Evolutionary conservation across 2,888 invertebrate species (phyloP).

Genomic region (Apamea crenata): DNA sequence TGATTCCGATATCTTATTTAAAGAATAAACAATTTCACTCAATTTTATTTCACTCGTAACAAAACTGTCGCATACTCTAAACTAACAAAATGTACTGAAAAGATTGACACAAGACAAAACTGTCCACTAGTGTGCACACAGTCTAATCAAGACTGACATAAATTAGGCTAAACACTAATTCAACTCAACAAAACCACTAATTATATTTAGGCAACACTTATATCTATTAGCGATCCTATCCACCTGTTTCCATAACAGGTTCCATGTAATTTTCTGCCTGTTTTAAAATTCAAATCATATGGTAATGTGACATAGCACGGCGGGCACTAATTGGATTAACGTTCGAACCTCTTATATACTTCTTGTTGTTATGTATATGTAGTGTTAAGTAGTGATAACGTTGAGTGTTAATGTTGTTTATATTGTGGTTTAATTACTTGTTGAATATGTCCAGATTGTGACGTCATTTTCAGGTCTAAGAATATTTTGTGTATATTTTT

Average conservation of each 20-base stretch:
- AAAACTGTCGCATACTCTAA: background rate
- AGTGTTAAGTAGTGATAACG: conserved; percentile 69
- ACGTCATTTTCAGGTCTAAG: background rate
- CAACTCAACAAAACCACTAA: conserved; percentile 32
- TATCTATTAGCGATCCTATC: conserved; percentile 52
- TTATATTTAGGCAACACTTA: conserved; percentile 44
- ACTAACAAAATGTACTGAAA: too few species aligned
- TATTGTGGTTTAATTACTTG: conserved; percentile 22
- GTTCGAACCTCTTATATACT: conserved; percentile 59
- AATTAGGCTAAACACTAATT: conserved; percentile 16
- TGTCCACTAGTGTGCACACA: background rate
- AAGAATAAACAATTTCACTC: too few species aligned
- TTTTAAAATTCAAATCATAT: conserved; percentile 87
- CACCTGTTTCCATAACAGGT: conserved; percentile 76
- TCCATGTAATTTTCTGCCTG: conserved; percentile 80
- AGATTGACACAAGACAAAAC: background rate
- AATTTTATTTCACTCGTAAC: too few species aligned
- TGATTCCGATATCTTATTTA: too few species aligned
- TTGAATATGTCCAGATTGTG: background rate
- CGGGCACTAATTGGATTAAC: conserved; percentile 86
- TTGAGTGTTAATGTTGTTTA: conserved; percentile 47
- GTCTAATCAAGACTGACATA: background rate
- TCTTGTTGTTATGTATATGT: conserved; percentile 52
- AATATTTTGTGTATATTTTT: background rate
- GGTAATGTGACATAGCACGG: conserved; percentile 83